Evolutionary conservation across 30 jellyfish, hydroid and myxozoan species (phyloP).

Genomic region (Aurelia aurita complex sp. Pacific): DNA sequence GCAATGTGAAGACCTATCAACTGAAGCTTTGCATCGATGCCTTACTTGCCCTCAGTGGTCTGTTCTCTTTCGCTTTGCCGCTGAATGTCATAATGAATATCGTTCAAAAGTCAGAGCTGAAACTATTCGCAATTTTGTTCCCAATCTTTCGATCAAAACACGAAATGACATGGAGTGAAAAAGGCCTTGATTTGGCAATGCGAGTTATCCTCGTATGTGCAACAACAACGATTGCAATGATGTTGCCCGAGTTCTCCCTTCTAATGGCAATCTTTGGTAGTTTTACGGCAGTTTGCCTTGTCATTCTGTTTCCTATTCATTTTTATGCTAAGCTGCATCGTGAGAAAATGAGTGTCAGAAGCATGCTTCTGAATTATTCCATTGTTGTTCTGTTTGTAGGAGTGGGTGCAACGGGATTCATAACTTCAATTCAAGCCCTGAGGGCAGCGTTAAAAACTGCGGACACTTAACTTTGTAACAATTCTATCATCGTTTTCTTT

Average conservation of each 20-base stretch:
- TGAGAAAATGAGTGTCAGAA: neutral
- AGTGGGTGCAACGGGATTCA: constrained; percentile 47
- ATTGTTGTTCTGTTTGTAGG: constrained; percentile 13
- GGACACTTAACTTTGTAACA: too few relatives aligned
- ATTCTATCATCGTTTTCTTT: too few relatives aligned
- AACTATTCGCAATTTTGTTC: constrained; percentile 50
- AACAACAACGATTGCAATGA: constrained; percentile 60
- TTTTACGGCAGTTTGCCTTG: constrained; percentile 76
- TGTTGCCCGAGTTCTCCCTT: constrained; percentile 81
- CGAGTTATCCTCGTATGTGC: constrained; percentile 59
- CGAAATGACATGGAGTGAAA: constrained; percentile 76
- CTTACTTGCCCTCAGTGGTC: constrained; percentile 75
- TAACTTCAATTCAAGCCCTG: too few relatives aligned
- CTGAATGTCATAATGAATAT: constrained; percentile 73
- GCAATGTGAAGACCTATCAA: constrained; percentile 26
- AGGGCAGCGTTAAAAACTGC: too few relatives aligned
- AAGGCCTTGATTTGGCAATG: constrained; percentile 62
- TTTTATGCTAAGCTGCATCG: constrained; percentile 42
- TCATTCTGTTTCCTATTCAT: constrained; percentile 57
- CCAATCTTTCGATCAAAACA: constrained; percentile 38
- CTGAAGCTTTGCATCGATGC: constrained; percentile 55
- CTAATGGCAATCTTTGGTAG: constrained; percentile 92
- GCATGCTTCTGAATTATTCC: constrained; percentile 10
- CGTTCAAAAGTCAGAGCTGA: constrained; percentile 58
- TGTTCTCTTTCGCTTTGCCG: constrained; percentile 82